Conservation (phyloP, 2,797 vertebrate species). For the Sarcoramphus papa region DNA sequence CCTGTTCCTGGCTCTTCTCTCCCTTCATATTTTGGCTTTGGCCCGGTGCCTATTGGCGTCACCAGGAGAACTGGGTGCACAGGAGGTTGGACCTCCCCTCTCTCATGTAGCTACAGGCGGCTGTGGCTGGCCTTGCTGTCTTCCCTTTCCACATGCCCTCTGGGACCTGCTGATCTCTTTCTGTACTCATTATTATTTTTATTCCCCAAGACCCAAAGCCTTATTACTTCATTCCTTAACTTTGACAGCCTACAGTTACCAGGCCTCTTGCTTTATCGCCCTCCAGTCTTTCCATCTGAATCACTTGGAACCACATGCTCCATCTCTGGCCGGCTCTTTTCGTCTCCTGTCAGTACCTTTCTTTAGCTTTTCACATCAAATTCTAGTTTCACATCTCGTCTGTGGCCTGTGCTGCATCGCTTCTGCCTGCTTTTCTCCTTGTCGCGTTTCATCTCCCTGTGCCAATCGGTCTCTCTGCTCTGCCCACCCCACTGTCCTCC, state of each 20-base stretch:
- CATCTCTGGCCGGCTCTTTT: neutral
- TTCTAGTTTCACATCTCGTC: neutral
- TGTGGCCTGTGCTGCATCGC: neutral
- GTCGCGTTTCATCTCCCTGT: neutral
- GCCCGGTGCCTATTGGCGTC: accelerated
- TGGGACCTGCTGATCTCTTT: neutral
- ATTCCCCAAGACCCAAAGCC: neutral
- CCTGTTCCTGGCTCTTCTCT: neutral
- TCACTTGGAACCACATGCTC: neutral
- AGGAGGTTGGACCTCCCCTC: neutral
- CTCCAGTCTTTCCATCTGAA: neutral
- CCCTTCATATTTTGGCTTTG: neutral
- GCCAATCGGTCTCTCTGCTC: accelerated
- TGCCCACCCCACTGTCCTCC: neutral
- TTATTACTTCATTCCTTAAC: neutral
- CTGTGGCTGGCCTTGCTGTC: accelerated
- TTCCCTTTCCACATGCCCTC: neutral
- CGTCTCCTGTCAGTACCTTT: neutral
- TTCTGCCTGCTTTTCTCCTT: neutral
- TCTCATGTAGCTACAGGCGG: accelerated
- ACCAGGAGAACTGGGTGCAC: neutral
- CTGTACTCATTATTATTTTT: neutral
- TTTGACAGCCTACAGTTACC: neutral
- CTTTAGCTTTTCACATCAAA: neutral
- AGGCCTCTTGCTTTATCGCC: neutral